phyloP scores from a whole-genome alignment of 2,797 vertebrate species.

The Amazona finschi region DNA sequence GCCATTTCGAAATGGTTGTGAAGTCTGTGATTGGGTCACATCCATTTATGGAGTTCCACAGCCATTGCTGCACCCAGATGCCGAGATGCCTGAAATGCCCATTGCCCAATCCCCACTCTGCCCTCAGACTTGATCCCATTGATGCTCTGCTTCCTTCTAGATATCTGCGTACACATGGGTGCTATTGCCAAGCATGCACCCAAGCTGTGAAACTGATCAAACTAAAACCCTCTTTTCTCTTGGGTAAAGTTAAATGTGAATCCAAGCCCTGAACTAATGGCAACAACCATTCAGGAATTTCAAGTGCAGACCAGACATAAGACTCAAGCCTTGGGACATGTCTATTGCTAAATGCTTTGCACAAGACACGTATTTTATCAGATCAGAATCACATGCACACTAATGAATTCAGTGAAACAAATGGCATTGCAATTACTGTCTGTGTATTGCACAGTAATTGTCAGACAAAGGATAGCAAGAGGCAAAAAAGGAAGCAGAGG shows the following conservation, averaged over 20 bases:
- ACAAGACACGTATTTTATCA: neutral
- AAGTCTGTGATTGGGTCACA: neutral
- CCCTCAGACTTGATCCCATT: neutral
- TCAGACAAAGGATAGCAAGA: neutral
- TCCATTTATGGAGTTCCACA: neutral
- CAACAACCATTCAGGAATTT: neutral
- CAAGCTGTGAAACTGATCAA: neutral
- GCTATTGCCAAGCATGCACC: neutral
- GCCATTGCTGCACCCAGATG: neutral
- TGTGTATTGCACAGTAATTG: neutral
- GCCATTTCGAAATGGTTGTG: neutral
- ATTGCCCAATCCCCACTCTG: neutral
- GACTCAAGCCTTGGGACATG: neutral
- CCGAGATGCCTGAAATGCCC: neutral
- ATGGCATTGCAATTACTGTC: neutral
- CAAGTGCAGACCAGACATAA: neutral
- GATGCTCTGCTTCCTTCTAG: neutral
- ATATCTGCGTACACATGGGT: neutral
- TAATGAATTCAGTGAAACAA: conserved; percentile 10
- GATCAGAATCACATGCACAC: neutral
- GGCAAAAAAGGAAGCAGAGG: neutral
- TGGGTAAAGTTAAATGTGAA: neutral
- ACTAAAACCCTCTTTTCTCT: neutral
- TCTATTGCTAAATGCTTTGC: neutral
- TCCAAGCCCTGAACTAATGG: neutral